These are phyloP conservation scores for Myotis findleyi DNA, from an alignment of 2,797 vertebrate species.

Conservation along the genomic window DNA sequence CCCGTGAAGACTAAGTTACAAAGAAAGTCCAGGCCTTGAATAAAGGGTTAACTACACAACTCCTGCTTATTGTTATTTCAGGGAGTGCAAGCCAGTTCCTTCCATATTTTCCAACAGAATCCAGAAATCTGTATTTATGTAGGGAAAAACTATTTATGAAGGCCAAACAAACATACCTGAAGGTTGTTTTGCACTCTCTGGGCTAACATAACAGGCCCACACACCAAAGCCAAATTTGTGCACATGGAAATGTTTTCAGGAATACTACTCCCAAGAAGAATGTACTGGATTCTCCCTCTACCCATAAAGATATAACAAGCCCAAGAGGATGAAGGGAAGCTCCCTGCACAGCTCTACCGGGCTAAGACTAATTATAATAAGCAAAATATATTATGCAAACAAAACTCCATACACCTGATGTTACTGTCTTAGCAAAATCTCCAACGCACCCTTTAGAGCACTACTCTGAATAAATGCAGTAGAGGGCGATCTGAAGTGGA, in stretches of 20 bases:
- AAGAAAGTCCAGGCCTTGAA: background rate
- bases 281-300: background rate
- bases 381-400: conserved; percentile 70
- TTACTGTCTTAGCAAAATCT: conserved; percentile 70
- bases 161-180: conserved; percentile 30
- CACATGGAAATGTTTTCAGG: background rate
- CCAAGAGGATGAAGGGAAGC: conserved; percentile 10
- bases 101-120: background rate
- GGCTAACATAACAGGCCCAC: conserved; percentile 19
- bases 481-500: background rate
- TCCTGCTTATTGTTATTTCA: background rate
- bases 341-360: conserved; percentile 51
- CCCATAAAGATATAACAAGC: conserved; percentile 40
- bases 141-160: background rate
- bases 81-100: background rate
- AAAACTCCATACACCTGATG: conserved; percentile 58
- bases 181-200: conserved; percentile 5
- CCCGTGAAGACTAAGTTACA: background rate
- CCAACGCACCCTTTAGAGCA: conserved; percentile 45
- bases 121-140: conserved; percentile 41
- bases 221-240: background rate
- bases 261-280: background rate
- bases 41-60: background rate
- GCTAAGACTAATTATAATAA: conserved; percentile 61
- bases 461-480: conserved; percentile 5